These are phyloP conservation scores for Anagrus nilaparvatae DNA, from an alignment of 1,140 invertebrate species.

Conservation along the genomic window DNA sequence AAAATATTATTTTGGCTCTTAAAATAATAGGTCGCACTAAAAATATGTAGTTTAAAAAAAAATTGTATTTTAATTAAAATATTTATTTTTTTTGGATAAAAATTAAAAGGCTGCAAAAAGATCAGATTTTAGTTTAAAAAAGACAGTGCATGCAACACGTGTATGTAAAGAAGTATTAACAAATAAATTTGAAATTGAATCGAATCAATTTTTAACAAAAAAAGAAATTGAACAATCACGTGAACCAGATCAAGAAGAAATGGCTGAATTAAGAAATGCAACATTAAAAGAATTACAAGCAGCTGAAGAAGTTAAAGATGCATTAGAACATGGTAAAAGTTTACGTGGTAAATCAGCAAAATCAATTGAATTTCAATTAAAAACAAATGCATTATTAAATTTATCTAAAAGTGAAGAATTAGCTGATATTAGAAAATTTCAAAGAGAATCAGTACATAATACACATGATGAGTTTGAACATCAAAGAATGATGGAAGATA, in stretches of 20 bases:
- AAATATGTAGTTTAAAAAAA: not conserved
- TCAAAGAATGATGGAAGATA: conserved; percentile 37
- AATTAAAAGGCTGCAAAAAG: conserved; percentile 47
- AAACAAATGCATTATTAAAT: conserved; percentile 41
- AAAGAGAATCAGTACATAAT: conserved; percentile 29
- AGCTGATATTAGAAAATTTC: conserved; percentile 33
- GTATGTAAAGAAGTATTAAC: conserved; percentile 52
- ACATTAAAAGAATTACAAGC: conserved; percentile 39
- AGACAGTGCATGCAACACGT: conserved; percentile 54
- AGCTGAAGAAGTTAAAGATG: conserved; percentile 33
- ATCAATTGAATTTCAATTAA: conserved; percentile 56
- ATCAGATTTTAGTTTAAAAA: conserved; percentile 54
- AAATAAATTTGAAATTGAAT: conserved; percentile 42
- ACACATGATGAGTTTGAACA: conserved; percentile 33
- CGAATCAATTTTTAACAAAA: conserved; percentile 32
- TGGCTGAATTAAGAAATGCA: conserved; percentile 37
- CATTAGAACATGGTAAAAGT: conserved; percentile 40
- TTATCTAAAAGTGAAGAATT: conserved; percentile 31
- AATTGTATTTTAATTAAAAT: not conserved
- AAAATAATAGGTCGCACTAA: not conserved
- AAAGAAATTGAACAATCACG: conserved; percentile 42
- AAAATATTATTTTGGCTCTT: not conserved
- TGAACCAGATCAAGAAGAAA: conserved; percentile 39
- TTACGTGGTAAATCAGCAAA: conserved; percentile 62
- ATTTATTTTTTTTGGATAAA: conserved; percentile 18